Evolutionary conservation across 2,888 invertebrate genomes (phyloP).

Genomic region (Capitulum mitella): DNA sequence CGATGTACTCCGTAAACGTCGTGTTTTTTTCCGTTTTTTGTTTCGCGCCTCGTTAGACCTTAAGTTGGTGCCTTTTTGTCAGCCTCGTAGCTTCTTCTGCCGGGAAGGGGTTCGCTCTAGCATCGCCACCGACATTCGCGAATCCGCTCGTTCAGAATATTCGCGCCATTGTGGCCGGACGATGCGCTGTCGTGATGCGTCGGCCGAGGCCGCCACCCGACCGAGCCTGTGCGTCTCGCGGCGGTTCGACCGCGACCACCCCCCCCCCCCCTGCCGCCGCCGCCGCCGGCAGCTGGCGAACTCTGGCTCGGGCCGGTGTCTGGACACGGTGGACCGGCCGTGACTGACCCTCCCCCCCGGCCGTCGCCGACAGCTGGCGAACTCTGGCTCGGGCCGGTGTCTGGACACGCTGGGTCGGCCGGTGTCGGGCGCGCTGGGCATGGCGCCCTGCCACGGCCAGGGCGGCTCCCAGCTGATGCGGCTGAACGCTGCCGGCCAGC

Average conservation of each 20-base stretch:
- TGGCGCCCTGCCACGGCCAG: conserved; percentile 85
- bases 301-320: conserved; percentile 68
- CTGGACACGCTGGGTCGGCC: conserved; percentile 89
- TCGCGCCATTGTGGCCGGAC: neutral
- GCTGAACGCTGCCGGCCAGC: conserved; percentile 85
- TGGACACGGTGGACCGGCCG: conserved; percentile 52
- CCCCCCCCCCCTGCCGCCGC: too few species aligned
- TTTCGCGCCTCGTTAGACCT: too few species aligned
- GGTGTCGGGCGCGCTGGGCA: conserved; percentile 83
- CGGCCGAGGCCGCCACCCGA: neutral
- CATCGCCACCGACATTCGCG: neutral
- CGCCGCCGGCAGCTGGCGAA: conserved; percentile 56
- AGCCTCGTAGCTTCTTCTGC: too few species aligned
- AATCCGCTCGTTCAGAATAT: neutral
- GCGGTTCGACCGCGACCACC: neutral
- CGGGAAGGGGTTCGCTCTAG: neutral
- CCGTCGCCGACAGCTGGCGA: conserved; percentile 52
- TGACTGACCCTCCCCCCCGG: neutral
- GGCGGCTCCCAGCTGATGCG: conserved; percentile 91
- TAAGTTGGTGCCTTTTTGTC: too few species aligned
- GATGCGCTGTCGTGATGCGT: too few species aligned
- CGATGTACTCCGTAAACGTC: too few species aligned
- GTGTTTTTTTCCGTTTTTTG: too few species aligned
- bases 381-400: conserved; percentile 70
- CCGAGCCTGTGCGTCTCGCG: too few species aligned